Evolutionary conservation across 1,140 invertebrate genomes (phyloP).

Genomic region (Metaphire vulgaris): DNA sequence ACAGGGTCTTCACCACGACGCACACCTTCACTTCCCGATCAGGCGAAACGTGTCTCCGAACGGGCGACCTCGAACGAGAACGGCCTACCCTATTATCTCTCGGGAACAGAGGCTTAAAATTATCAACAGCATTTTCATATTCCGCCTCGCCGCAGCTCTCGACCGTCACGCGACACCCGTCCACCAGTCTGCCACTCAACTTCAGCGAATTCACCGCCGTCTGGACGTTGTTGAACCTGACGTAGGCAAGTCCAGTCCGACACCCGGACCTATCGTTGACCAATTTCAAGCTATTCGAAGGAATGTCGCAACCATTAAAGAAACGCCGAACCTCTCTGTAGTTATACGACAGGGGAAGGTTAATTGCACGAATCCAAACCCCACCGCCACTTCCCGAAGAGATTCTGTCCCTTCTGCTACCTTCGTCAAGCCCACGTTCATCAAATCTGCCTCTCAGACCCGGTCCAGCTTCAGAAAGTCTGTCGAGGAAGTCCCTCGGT

Average conservation of each 20-base stretch:
- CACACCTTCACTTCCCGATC: conserved; percentile 13
- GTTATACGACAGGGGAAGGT: background rate
- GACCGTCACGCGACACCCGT: conserved; percentile 40
- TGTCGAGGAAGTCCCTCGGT: background rate
- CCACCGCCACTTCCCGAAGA: too few relatives aligned
- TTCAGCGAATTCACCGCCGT: conserved; percentile 65
- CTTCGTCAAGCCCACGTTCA: background rate
- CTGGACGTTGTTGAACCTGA: conserved; percentile 63
- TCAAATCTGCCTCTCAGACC: background rate
- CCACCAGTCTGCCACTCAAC: conserved; percentile 51
- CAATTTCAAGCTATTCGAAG: conserved; percentile 43
- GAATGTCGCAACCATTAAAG: background rate
- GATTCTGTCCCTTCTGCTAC: too few relatives aligned
- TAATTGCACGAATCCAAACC: background rate
- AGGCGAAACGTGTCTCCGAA: background rate
- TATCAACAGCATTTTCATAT: conserved; percentile 42
- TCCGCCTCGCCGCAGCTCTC: conserved; percentile 36
- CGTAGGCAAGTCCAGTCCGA: conserved; percentile 69
- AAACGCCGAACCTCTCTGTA: background rate
- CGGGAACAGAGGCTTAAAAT: conserved; percentile 25
- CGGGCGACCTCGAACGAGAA: conserved; percentile 22
- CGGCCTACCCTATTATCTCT: conserved; percentile 11
- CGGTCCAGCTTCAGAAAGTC: background rate
- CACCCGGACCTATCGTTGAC: conserved; percentile 71
- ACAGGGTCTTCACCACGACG: conserved; percentile 33